phyloP scores from a whole-genome alignment of 2,888 invertebrate species.

The Cheilosia variabilis region DNA sequence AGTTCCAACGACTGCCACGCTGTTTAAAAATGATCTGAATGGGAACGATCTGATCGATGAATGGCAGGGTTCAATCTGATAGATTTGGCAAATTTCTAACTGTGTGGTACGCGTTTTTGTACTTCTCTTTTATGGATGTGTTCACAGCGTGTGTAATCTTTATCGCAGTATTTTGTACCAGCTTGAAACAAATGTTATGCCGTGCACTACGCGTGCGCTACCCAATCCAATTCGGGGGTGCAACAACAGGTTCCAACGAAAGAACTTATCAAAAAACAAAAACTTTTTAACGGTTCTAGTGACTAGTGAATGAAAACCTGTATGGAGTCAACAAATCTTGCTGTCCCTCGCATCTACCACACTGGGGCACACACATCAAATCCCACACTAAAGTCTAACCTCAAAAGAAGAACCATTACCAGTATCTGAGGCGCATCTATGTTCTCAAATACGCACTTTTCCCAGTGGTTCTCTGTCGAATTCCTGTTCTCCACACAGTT shows the following conservation, averaged over 20 bases:
- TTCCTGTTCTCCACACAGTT: not conserved
- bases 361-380: not conserved
- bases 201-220: not conserved
- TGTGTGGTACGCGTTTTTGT: too few relatives aligned
- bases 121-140: too few relatives aligned
- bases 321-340: not conserved
- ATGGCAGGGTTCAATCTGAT: too few relatives aligned
- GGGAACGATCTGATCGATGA: too few relatives aligned
- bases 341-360: not conserved
- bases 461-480: not conserved
- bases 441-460: not conserved
- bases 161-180: too few relatives aligned
- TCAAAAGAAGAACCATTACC: not conserved
- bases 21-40: too few relatives aligned
- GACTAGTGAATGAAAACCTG: not conserved
- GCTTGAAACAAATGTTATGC: not conserved
- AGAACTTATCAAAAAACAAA: not conserved
- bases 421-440: conserved; percentile 1
- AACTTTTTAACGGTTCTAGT: not conserved
- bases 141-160: too few relatives aligned
- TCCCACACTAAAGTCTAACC: not conserved
- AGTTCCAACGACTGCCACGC: too few relatives aligned
- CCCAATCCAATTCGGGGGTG: not conserved
- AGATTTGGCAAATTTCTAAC: too few relatives aligned
- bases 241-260: not conserved